Percentiles rank a stretch among this genome's conserved stretches.
Conservation (phyloP, 2,888 invertebrate genomes). For the Drosophila anceps region DNA sequence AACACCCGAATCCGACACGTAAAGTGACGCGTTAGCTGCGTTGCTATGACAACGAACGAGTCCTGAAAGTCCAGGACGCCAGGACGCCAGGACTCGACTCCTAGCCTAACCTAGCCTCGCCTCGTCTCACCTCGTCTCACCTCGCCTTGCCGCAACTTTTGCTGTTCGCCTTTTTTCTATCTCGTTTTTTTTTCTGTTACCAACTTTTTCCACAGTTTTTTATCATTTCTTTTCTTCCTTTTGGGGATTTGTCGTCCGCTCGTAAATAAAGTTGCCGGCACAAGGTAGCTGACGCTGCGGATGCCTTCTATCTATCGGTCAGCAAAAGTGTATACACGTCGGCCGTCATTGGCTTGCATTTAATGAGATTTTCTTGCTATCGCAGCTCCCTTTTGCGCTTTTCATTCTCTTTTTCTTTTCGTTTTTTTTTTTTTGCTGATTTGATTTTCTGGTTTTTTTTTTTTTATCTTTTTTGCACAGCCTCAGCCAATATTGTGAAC, state of each 20-base stretch:
- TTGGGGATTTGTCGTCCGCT: conserved; percentile 61
- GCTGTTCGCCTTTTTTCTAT: conserved; percentile 20
- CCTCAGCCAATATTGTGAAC: conserved; percentile 38
- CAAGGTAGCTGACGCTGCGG: conserved; percentile 10
- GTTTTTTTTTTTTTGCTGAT: background rate
- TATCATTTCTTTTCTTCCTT: conserved; percentile 15
- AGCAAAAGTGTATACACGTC: conserved; percentile 53
- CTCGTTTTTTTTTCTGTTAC: background rate
- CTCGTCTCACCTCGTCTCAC: background rate
- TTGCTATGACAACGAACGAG: conserved; percentile 83
- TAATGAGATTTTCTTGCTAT: conserved; percentile 68
- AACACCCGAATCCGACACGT: conserved; percentile 85
- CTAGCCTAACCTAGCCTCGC: conserved; percentile 4
- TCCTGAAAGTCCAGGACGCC: conserved; percentile 38
- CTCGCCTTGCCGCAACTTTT: conserved; percentile 33
- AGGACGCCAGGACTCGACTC: background rate
- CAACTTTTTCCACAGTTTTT: background rate
- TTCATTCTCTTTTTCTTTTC: conserved; percentile 37
- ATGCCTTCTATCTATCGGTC: conserved; percentile 69
- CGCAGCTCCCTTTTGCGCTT: conserved; percentile 3
- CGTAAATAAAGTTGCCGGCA: conserved; percentile 64
- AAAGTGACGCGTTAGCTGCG: conserved; percentile 84
- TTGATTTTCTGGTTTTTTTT: background rate
- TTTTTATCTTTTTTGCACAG: conserved; percentile 12
- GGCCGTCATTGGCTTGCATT: conserved; percentile 77